These are phyloP conservation scores for Didymodactylos carnosus DNA, from an alignment of 2,888 invertebrate species.

Conservation along the genomic window DNA sequence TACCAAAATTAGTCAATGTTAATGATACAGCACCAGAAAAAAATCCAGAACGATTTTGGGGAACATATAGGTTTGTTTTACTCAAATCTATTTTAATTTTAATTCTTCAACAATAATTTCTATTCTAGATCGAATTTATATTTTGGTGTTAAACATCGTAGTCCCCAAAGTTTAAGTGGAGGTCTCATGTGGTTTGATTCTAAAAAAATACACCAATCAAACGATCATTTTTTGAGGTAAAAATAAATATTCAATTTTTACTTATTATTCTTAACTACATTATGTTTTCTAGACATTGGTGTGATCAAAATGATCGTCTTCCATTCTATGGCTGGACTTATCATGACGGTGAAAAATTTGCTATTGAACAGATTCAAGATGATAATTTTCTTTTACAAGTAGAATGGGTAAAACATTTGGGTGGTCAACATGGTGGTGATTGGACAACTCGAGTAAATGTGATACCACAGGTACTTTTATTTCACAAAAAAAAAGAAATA, in stretches of 20 bases:
- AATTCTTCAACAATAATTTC: neutral
- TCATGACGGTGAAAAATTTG: conserved; percentile 78
- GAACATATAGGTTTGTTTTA: conserved; percentile 46
- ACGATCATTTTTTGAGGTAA: neutral
- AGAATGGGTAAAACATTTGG: conserved; percentile 63
- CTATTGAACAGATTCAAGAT: conserved; percentile 58
- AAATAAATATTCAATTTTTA: neutral
- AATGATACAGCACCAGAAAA: conserved; percentile 33
- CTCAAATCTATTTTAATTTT: neutral
- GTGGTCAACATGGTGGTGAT: conserved; percentile 64
- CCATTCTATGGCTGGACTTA: conserved; percentile 61
- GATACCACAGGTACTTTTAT: conserved; percentile 26
- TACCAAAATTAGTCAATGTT: conserved; percentile 45
- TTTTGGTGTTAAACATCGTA: conserved; percentile 55
- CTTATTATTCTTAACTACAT: neutral
- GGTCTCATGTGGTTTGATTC: conserved; percentile 86
- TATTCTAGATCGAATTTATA: conserved; percentile 25
- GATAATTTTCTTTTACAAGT: conserved; percentile 49
- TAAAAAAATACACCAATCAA: neutral
- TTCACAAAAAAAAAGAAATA: too few species aligned
- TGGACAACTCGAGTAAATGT: conserved; percentile 69
- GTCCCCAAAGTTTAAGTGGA: conserved; percentile 64
- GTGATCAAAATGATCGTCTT: conserved; percentile 48
- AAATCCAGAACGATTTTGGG: conserved; percentile 64
- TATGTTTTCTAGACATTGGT: conserved; percentile 53